Evolutionary conservation across 2,113 vertebrate species (phyloP), one percentile per base, ranked within the genome.

Genomic region (Macheiramphus alcinus): DNA sequence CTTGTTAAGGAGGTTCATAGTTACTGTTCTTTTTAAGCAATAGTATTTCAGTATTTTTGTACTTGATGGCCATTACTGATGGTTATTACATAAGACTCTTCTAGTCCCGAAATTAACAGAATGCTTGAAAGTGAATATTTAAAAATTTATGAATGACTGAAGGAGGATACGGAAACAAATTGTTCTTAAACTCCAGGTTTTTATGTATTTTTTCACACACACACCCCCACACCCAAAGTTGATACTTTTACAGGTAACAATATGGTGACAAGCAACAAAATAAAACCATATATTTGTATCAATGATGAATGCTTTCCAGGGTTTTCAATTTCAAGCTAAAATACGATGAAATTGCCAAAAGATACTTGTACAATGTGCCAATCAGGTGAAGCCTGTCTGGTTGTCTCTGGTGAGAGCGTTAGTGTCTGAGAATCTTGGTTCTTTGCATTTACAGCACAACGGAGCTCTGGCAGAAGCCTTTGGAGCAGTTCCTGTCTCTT

Each of bases 361-460:
- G 62, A 7, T 52, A 4, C 26, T 27, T 36, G 79, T 42, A 10
- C 3, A 15, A n/a, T 32, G 63, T 40, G 87, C 20, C 10, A 5
- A 3, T 8, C 18, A 11, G 78, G 66, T 27, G 48, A 22, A 78
- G 74, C 87, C 93, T 45, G 76, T 31, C 36, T 17, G 84, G 32
- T 16, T 45, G 68, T 45, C 53, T 74, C 83, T 73, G 90, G 53
- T 6, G 38, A 5, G 73, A 55, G 84, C 62, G 1, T 29, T 31
- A 13, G 86, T 87, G 74, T 96, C 96, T 98, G 94, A 98, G 93
- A 83, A 90, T 97, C 74, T 98, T 34, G 96, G 94, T 96, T 98
- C 97, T 98, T 98, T 98, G 97, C 96, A 97, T 98, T 97, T 98
- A 18, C 97, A 98, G 98, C 97, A 90, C 97, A 97, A 96, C 97